Evolutionary conservation across 2,888 invertebrate genomes (phyloP).

Genomic region (Gortyna flavago): DNA sequence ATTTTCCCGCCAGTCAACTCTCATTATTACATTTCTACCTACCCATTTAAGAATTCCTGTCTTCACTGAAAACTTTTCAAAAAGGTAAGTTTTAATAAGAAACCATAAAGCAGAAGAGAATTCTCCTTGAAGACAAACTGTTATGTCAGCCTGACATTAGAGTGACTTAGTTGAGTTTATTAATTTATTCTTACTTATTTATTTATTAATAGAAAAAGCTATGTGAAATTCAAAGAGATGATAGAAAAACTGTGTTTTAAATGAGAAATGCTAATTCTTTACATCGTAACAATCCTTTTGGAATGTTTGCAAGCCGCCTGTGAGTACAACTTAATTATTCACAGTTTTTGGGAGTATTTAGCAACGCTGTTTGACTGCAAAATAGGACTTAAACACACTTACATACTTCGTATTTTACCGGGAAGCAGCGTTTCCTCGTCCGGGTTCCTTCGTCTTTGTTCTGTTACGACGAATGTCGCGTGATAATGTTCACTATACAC

Average conservation of each 20-base stretch:
- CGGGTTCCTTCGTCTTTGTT: not conserved
- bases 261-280: constrained; percentile 63
- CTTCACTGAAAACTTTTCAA: not conserved
- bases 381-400: not conserved
- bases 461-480: not conserved
- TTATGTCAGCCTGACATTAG: constrained; percentile 37
- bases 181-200: too few relatives aligned
- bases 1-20: not conserved
- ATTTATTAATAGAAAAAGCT: not conserved
- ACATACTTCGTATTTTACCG: not conserved
- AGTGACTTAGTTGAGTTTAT: not conserved
- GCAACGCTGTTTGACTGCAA: too few relatives aligned
- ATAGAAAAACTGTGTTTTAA: constrained; percentile 21
- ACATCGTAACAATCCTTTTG: constrained; percentile 56
- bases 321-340: constrained; percentile 46
- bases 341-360: not conserved
- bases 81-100: not conserved
- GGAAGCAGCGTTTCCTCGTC: not conserved
- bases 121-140: not conserved
- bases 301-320: constrained; percentile 54
- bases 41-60: not conserved
- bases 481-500: not conserved
- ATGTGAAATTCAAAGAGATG: constrained; percentile 58
- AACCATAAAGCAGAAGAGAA: constrained; percentile 13
- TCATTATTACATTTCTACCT: not conserved